A percentile compares a stretch with the other conserved stretches of the same genome.
phyloP scores from a whole-genome alignment of 2,113 vertebrate genomes.

The Grallaria varia region DNA sequence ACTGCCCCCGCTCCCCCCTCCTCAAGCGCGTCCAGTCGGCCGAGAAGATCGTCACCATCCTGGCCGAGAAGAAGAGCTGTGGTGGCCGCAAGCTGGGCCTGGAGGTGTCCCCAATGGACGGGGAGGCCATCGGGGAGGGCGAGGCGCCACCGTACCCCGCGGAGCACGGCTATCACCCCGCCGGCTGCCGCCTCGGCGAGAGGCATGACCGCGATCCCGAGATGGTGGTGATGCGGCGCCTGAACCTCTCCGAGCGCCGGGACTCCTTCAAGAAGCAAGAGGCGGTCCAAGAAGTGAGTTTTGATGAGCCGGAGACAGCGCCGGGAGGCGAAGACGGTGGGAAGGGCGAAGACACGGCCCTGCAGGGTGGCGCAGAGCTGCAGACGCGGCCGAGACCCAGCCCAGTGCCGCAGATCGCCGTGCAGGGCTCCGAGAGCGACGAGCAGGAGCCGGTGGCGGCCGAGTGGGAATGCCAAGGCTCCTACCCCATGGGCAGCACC shows the following conservation, averaged over 20 bases:
- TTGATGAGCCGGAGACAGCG: constrained; percentile 83
- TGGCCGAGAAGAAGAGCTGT: constrained; percentile 67
- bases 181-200: constrained; percentile 61
- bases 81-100: constrained; percentile 78
- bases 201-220: constrained; percentile 80
- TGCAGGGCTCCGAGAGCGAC: constrained; percentile 85
- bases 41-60: constrained; percentile 83
- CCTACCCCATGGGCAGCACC: constrained; percentile 55
- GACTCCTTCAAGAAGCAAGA: constrained; percentile 99
- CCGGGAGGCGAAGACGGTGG: neutral
- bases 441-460: constrained; percentile 55
- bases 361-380: neutral
- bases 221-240: constrained; percentile 91
- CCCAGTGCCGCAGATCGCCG: constrained; percentile 86
- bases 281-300: constrained; percentile 96
- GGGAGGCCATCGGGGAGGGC: constrained; percentile 49
- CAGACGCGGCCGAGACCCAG: constrained; percentile 55
- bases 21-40: constrained; percentile 91
- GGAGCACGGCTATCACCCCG: constrained; percentile 68
- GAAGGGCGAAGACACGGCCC: neutral
- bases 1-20: constrained; percentile 85
- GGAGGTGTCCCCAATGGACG: constrained; percentile 74
- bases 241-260: constrained; percentile 91
- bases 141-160: neutral
- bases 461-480: constrained; percentile 76